phyloP scores from a whole-genome alignment of 2,888 invertebrate species.

The Heliconius erato region DNA sequence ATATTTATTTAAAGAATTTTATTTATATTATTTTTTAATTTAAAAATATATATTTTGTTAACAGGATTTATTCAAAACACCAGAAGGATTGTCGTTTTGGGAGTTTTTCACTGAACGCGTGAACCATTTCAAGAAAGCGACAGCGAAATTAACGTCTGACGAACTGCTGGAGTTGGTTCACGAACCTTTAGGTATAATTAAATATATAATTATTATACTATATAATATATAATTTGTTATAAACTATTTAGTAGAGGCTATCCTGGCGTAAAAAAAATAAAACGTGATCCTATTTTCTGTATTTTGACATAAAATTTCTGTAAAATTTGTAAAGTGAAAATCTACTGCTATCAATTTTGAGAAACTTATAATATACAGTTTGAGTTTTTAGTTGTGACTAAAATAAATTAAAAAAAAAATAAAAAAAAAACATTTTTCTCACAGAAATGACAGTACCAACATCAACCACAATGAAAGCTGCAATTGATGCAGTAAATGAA shows the following conservation, averaged over 20 bases:
- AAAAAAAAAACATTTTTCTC: constrained; percentile 17
- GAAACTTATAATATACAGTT: no score
- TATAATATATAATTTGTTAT: not conserved
- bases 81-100: constrained; percentile 89
- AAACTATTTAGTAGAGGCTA: no score
- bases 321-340: no score
- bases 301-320: no score
- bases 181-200: constrained; percentile 85
- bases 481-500: constrained; percentile 70
- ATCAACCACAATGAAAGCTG: constrained; percentile 68
- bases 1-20: no score
- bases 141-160: constrained; percentile 86
- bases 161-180: constrained; percentile 87
- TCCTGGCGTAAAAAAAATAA: no score
- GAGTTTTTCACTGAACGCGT: constrained; percentile 89
- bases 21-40: no score
- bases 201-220: not conserved
- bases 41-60: constrained; percentile 44
- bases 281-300: no score
- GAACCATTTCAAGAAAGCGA: constrained; percentile 88
- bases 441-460: constrained; percentile 72
- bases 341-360: no score
- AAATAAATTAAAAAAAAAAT: not conserved
- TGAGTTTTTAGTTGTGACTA: not conserved
- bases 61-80: constrained; percentile 87